phyloP scores from a whole-genome alignment of 2,113 vertebrate species.

The Syngnathus floridae region DNA sequence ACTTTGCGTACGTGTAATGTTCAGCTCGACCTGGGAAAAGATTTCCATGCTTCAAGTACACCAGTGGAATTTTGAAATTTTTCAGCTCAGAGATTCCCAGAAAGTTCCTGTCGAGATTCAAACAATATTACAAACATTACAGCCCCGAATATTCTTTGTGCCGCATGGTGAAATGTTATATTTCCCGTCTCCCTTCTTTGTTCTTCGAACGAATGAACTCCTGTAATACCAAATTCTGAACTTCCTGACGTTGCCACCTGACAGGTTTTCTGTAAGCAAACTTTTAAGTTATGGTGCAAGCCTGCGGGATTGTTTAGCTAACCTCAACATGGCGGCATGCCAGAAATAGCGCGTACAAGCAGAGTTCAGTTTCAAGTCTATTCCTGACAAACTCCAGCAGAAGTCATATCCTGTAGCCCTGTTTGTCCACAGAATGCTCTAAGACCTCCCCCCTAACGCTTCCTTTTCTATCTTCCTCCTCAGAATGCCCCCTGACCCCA shows the following conservation, averaged over 20 bases:
- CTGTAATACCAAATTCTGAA: constrained; percentile 24
- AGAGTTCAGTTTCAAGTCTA: constrained; percentile 9
- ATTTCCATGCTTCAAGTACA: constrained; percentile 44
- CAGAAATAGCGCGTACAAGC: constrained; percentile 22
- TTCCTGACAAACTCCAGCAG: constrained; percentile 21
- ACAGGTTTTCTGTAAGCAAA: constrained; percentile 19
- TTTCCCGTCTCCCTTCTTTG: not conserved
- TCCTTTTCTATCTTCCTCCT: constrained; percentile 5
- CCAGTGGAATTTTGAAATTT: constrained; percentile 31
- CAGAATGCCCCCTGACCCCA: constrained; percentile 91
- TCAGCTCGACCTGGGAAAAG: constrained; percentile 23
- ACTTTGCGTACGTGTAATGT: constrained; percentile 7
- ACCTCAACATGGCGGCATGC: constrained; percentile 17
- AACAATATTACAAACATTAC: not conserved
- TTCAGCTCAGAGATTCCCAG: not conserved
- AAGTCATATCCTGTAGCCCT: not conserved
- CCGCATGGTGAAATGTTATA: not conserved
- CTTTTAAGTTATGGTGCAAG: constrained; percentile 8
- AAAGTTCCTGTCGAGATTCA: not conserved
- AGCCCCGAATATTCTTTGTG: not conserved
- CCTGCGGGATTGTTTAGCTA: constrained; percentile 20
- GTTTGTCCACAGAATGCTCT: constrained; percentile 2
- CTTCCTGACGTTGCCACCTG: constrained; percentile 18
- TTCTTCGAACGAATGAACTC: not conserved
- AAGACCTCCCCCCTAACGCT: not conserved